A percentile compares a stretch with the other conserved stretches of the same genome.
Evolutionary conservation across 2,113 vertebrate genomes (phyloP).

Genomic region (Galbula dea): DNA sequence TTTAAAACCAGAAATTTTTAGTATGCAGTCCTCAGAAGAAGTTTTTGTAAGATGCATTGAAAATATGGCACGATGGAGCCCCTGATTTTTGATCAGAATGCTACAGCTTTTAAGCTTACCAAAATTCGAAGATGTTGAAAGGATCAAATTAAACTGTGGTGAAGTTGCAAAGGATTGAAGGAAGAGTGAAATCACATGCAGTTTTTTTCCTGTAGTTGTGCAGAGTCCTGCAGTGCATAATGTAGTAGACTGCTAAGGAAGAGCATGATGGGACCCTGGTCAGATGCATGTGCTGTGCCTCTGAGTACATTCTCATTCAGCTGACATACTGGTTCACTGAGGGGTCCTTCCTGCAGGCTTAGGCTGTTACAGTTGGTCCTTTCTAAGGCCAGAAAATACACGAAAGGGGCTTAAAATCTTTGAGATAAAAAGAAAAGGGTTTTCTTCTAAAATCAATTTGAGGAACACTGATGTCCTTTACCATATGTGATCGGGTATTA

Average conservation of each 20-base stretch:
- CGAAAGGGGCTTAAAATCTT: not conserved
- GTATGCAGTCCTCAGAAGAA: not conserved
- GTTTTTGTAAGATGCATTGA: not conserved
- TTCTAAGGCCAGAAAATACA: conserved; percentile 24
- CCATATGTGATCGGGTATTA: not conserved
- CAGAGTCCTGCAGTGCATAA: conserved; percentile 69
- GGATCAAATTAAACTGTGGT: conserved; percentile 64
- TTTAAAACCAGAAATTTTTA: not conserved
- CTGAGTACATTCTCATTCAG: conserved; percentile 79
- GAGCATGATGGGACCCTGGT: not conserved
- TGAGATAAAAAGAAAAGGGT: not conserved
- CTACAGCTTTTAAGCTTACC: conserved; percentile 17
- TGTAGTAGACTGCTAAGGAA: conserved; percentile 4
- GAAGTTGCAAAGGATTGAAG: not conserved
- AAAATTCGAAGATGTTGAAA: conserved; percentile 49
- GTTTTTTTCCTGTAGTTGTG: conserved; percentile 45
- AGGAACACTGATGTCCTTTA: not conserved
- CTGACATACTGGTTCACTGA: conserved; percentile 75
- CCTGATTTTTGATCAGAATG: conserved; percentile 37
- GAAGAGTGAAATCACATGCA: not conserved
- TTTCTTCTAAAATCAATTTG: not conserved
- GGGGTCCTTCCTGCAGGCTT: conserved; percentile 28
- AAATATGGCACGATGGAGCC: not conserved
- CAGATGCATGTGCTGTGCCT: conserved; percentile 55
- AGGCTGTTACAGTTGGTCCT: conserved; percentile 8